phyloP scores from a whole-genome alignment of 2,888 invertebrate genomes.

The Noctua comes region DNA sequence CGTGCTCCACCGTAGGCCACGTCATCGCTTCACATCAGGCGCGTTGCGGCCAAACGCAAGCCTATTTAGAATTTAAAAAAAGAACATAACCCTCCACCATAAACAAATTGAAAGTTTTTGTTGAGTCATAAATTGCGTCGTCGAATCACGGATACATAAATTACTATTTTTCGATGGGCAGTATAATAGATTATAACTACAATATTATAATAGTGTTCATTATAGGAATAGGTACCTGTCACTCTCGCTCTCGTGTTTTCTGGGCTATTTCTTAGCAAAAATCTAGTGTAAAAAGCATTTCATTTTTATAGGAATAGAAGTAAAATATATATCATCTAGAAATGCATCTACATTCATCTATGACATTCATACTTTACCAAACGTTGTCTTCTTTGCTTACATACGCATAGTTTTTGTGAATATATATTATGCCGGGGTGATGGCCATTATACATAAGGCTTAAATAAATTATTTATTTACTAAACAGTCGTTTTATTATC shows the following conservation, averaged over 20 bases:
- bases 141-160: not conserved
- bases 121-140: not conserved
- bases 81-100: not conserved
- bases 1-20: not conserved
- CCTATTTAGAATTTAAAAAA: not conserved
- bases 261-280: not conserved
- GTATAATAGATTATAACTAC: not conserved
- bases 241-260: not conserved
- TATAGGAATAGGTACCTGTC: not conserved
- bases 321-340: not conserved
- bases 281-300: not conserved
- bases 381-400: slow-evolving; percentile 3
- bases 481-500: slow-evolving; percentile 41
- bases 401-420: not conserved
- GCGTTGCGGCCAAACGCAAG: not conserved
- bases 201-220: not conserved
- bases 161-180: not conserved
- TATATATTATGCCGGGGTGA: slow-evolving; percentile 2
- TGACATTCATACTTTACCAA: not conserved
- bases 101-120: not conserved
- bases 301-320: not conserved
- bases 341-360: not conserved
- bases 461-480: slow-evolving; percentile 29
- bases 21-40: not conserved
- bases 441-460: not conserved